Percentiles rank a stretch among this genome's conserved stretches.
phyloP scores from a whole-genome alignment of 2,113 vertebrate species.

The Perca flavescens region DNA sequence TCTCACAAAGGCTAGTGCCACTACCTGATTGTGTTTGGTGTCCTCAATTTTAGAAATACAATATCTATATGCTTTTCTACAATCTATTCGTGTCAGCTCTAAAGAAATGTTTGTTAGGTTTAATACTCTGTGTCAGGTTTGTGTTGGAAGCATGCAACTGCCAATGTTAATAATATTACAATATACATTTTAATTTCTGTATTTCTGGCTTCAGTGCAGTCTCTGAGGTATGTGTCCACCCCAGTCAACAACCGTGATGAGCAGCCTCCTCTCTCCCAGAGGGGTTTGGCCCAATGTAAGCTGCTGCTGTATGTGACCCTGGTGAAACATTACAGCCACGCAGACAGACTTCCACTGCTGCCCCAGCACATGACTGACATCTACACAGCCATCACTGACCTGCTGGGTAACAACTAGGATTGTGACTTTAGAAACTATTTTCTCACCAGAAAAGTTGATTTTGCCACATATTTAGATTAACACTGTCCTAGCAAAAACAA shows the following conservation, averaged over 20 bases:
- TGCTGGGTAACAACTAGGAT: constrained; percentile 85
- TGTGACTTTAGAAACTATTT: background rate
- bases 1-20: background rate
- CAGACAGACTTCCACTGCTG: constrained; percentile 86
- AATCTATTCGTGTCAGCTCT: background rate
- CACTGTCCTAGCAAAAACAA: background rate
- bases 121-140: background rate
- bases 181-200: background rate
- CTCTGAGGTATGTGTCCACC: background rate
- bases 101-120: too few relatives aligned
- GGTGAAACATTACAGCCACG: constrained; percentile 89
- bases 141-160: background rate
- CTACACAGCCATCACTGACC: constrained; percentile 90
- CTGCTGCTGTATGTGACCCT: constrained; percentile 89
- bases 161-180: background rate
- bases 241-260: background rate
- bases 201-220: background rate
- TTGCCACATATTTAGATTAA: background rate
- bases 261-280: constrained; percentile 19
- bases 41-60: background rate
- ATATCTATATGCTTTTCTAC: background rate
- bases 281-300: constrained; percentile 82
- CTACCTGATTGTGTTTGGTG: background rate
- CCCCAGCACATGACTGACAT: constrained; percentile 86
- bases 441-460: background rate